These are phyloP conservation scores for Crax fasciolata DNA, from an alignment of 2,797 vertebrate genomes.

Conservation along the genomic window DNA sequence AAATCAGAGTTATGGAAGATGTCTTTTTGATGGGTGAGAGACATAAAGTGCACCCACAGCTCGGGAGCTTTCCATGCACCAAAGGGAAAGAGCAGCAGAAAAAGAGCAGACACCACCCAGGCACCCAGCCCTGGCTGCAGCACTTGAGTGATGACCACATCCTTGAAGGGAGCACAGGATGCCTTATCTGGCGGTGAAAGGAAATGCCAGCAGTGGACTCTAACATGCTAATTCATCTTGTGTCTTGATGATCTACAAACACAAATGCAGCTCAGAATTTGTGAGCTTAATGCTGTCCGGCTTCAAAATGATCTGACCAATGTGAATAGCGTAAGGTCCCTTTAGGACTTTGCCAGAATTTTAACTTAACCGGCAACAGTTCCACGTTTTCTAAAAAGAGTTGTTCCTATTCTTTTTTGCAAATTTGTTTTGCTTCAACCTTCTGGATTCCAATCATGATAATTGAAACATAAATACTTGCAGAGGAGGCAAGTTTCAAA, in stretches of 20 bases:
- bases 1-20: not conserved
- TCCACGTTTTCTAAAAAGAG: not conserved
- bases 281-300: fast-evolving
- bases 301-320: not conserved
- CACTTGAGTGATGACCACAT: not conserved
- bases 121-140: slow-evolving; percentile 19
- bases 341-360: not conserved
- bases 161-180: not conserved
- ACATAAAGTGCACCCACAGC: not conserved
- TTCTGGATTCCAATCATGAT: not conserved
- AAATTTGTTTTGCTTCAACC: not conserved
- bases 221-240: not conserved
- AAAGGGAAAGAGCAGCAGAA: not conserved
- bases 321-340: not conserved
- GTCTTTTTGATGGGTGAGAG: not conserved
- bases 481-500: not conserved
- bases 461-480: slow-evolving; percentile 2
- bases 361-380: not conserved
- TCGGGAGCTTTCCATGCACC: not conserved
- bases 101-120: not conserved
- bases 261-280: not conserved
- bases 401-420: not conserved
- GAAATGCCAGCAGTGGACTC: not conserved
- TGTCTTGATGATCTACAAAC: not conserved
- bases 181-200: not conserved